Percentiles rank a stretch among this genome's conserved stretches.
Conservation (phyloP, 2,797 vertebrate species). For the Mus minutoides region DNA sequence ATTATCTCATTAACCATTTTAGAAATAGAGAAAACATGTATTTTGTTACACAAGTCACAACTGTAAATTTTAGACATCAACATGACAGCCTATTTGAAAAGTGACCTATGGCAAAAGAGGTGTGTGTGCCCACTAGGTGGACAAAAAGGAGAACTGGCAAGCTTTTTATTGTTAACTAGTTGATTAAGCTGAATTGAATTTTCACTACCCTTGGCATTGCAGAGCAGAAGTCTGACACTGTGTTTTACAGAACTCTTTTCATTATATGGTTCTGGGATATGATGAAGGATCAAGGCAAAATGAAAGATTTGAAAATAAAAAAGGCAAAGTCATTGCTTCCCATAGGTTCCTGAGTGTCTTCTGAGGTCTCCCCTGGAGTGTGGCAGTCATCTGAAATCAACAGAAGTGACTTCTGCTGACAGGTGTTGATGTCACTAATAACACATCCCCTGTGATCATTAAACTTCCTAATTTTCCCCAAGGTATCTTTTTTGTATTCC, state of each 20-base stretch:
- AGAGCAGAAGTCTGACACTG: background rate
- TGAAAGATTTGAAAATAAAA: background rate
- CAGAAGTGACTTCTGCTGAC: background rate
- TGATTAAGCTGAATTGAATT: background rate
- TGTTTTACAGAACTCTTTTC: background rate
- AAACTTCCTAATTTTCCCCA: background rate
- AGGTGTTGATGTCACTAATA: background rate
- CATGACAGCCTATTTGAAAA: background rate
- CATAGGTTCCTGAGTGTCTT: background rate
- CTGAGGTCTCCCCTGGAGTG: background rate
- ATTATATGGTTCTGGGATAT: background rate
- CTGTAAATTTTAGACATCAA: background rate
- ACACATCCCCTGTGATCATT: background rate
- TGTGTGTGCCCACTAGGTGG: background rate
- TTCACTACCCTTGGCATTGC: background rate
- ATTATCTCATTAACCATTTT: conserved; percentile 8
- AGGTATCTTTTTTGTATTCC: background rate
- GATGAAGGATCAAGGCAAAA: background rate
- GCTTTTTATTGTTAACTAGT: background rate
- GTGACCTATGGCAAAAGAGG: background rate
- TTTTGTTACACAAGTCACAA: background rate
- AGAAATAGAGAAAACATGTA: background rate
- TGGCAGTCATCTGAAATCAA: background rate
- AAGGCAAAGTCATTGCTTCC: background rate
- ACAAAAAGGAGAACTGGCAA: background rate